Evolutionary conservation across 1,140 invertebrate genomes (phyloP), one percentile per base, ranked within the genome.

Genomic region (Sweltsa coloradensis): DNA sequence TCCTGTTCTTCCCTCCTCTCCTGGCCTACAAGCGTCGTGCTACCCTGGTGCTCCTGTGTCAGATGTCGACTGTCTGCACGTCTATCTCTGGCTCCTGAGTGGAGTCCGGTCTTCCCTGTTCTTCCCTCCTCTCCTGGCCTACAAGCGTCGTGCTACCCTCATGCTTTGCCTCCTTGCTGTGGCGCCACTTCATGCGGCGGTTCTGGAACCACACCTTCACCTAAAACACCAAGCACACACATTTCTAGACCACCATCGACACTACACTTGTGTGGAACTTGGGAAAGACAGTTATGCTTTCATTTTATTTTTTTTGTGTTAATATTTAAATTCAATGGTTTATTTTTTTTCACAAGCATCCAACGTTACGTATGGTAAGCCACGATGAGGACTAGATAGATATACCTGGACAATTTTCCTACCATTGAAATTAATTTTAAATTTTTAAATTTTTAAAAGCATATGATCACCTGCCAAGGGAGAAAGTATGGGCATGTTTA

Each of bases 161-260:
- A 54, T 61, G 67, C 3, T 73, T 68, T 41, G 58, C 75, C 59
- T 88, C 83, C 57, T 83, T 83, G 6, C 79, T 84, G 53, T 90
- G 86, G 1, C 87, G 74, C 88, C 88, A 92, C 64, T 93, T 93
- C 88, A 92, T 92, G 45, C 89, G 74, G 22, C 89, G 73, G 64
- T 94, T 94, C 71, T 93, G 89, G 63, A 91, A 92, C 88, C 89
- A 92, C 0, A 92, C 87, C 68, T 93, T 92, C 0, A 92, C 86
- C 84, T 89, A 57, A 25, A 53, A 52, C 24, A 25, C 47, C 34
- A 51, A 34, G 57, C 21, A 42, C 19, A 25, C 18, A 47, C 4
- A 23, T 43, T 49, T 23, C 26, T 21, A 50, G 19, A 7, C 23
- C 11, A 34, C 34, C 16, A 34, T 19, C 16, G 48, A 21, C 40